phyloP scores from a whole-genome alignment of 2,113 vertebrate genomes.

The Indicator maculatus region DNA sequence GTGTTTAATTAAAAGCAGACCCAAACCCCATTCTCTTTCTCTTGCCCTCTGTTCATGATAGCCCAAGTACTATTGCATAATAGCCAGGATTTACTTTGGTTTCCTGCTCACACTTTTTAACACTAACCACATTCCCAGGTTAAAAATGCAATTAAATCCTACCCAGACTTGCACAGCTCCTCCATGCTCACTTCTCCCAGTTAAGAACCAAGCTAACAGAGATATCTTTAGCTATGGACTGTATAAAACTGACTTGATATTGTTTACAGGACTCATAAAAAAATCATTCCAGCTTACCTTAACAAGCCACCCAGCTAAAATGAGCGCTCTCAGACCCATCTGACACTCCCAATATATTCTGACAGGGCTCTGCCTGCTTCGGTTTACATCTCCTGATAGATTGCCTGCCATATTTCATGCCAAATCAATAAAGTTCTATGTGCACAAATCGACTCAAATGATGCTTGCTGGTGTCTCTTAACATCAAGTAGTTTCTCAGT shows the following conservation, averaged over 20 bases:
- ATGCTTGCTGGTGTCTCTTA: neutral
- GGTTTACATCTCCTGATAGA: neutral
- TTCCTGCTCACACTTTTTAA: slow-evolving; percentile 1
- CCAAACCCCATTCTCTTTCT: neutral
- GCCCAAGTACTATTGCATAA: slow-evolving; percentile 50
- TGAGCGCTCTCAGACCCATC: neutral
- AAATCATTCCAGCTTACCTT: neutral
- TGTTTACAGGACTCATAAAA: neutral
- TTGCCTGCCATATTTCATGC: slow-evolving; percentile 22
- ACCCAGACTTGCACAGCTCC: neutral
- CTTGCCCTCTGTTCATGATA: neutral
- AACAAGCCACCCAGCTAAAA: neutral
- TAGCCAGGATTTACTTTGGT: neutral
- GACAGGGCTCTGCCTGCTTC: neutral
- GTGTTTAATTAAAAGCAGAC: slow-evolving; percentile 57
- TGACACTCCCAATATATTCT: neutral
- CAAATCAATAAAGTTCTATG: slow-evolving; percentile 33
- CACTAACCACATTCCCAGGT: neutral
- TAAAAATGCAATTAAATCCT: neutral
- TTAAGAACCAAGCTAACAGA: neutral
- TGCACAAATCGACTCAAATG: neutral
- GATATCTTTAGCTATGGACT: neutral
- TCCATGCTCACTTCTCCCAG: neutral
- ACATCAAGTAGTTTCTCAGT: neutral
- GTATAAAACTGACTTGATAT: neutral